Evolutionary conservation across 2,888 invertebrate species (phyloP).

Genomic region (Rhagium mordax): DNA sequence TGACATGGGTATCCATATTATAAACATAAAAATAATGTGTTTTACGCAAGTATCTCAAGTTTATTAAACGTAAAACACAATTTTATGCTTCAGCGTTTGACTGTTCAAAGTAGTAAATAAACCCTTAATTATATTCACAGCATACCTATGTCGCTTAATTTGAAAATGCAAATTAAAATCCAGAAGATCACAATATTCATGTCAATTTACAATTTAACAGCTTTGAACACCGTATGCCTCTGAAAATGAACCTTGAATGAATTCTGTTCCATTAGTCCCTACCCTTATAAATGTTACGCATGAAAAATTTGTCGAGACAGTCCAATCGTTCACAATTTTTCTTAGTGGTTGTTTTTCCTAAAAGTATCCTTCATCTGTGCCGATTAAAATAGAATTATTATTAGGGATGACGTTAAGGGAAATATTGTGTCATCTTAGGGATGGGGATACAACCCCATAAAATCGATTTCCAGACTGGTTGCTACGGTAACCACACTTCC

Average conservation of each 20-base stretch:
- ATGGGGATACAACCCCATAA: conserved; percentile 8
- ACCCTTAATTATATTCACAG: not conserved
- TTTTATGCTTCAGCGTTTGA: too few species aligned
- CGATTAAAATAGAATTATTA: conserved; percentile 6
- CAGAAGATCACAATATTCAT: not conserved
- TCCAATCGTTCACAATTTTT: not conserved
- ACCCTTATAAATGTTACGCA: not conserved
- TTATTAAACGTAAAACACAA: too few species aligned
- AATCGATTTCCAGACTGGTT: conserved; percentile 24
- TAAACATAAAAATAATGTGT: too few species aligned
- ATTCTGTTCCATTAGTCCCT: not conserved
- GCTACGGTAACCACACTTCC: conserved; percentile 21
- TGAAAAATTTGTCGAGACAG: not conserved
- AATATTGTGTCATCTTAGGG: conserved; percentile 5
- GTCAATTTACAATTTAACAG: not conserved
- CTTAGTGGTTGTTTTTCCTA: not conserved
- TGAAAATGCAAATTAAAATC: not conserved
- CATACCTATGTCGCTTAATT: not conserved
- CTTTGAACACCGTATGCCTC: not conserved
- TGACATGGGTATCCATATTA: too few species aligned
- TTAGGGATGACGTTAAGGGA: conserved; percentile 5
- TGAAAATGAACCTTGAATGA: not conserved
- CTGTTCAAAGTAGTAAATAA: not conserved
- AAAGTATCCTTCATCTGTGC: not conserved
- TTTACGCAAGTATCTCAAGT: too few species aligned